phyloP scores from a whole-genome alignment of 2,888 invertebrate genomes.

The Xestobium rufovillosum region DNA sequence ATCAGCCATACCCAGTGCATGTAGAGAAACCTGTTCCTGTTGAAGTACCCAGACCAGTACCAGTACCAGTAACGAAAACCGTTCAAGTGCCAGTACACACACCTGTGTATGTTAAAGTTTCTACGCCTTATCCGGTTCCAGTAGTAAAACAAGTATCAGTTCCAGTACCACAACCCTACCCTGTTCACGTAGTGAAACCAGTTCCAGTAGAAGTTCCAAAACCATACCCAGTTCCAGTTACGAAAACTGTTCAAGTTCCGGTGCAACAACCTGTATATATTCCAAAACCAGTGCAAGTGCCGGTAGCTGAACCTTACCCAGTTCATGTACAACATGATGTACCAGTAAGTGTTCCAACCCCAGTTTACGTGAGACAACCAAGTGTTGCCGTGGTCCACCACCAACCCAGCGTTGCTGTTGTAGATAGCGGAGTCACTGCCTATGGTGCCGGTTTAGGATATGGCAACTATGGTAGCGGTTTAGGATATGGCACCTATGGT shows the following conservation, averaged over 20 bases:
- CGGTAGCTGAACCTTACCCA: slow-evolving; percentile 27
- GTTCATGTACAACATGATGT: slow-evolving; percentile 28
- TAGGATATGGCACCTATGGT: no score
- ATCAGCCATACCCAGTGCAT: slow-evolving; percentile 26
- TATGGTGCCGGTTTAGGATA: no score
- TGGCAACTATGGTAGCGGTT: no score
- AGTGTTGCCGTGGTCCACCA: slow-evolving; percentile 24
- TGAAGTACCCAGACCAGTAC: slow-evolving; percentile 34
- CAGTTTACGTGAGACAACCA: slow-evolving; percentile 28
- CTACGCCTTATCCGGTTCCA: slow-evolving; percentile 28
- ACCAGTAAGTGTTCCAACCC: slow-evolving; percentile 27
- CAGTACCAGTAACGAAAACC: slow-evolving; percentile 27
- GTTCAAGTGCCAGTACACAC: slow-evolving; percentile 29
- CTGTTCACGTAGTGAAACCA: neutral
- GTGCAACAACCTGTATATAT: slow-evolving; percentile 31
- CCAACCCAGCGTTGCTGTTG: no score
- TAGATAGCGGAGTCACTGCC: no score
- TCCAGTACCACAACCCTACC: slow-evolving; percentile 20
- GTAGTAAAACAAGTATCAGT: no score
- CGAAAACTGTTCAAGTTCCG: slow-evolving; percentile 26
- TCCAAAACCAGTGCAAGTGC: slow-evolving; percentile 27
- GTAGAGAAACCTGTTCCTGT: slow-evolving; percentile 26
- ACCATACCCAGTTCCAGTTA: slow-evolving; percentile 31
- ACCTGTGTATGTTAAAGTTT: slow-evolving; percentile 30
- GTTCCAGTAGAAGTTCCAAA: slow-evolving; percentile 30